Conservation (phyloP, 2,888 invertebrate species). For the Parascotia fuliginaria region DNA sequence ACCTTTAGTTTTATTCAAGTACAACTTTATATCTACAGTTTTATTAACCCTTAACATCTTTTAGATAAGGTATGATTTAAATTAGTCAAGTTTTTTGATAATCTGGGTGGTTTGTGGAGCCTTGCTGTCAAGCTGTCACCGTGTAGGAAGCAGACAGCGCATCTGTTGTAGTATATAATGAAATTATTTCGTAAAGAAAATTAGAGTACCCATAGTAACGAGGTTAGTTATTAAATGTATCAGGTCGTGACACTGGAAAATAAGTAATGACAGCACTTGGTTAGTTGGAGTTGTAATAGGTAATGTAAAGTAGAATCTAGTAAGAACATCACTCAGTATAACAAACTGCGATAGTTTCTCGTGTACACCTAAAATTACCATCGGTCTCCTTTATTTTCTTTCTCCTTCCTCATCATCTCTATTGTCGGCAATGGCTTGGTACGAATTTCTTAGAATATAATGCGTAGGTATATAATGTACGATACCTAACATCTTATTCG, state of each 20-base stretch:
- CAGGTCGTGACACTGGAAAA: constrained; percentile 26
- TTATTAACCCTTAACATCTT: background rate
- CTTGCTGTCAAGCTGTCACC: constrained; percentile 53
- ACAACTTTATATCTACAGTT: constrained; percentile 10
- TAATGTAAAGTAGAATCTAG: too few relatives aligned
- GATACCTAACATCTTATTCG: too few relatives aligned
- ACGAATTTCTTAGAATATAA: too few relatives aligned
- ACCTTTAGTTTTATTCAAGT: constrained; percentile 48
- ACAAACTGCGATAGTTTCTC: too few relatives aligned
- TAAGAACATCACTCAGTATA: too few relatives aligned
- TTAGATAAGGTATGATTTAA: constrained; percentile 1
- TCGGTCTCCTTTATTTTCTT: too few relatives aligned
- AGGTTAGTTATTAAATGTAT: constrained; percentile 26
- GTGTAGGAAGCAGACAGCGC: constrained; percentile 54
- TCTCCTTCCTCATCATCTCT: too few relatives aligned
- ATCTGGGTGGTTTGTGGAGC: constrained; percentile 17
- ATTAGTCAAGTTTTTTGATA: background rate
- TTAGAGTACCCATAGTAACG: constrained; percentile 27
- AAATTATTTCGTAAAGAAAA: constrained; percentile 66
- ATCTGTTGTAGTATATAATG: constrained; percentile 58
- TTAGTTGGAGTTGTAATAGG: too few relatives aligned
- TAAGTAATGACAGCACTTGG: constrained; percentile 14
- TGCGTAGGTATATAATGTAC: too few relatives aligned
- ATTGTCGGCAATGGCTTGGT: too few relatives aligned
- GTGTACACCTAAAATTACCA: too few relatives aligned